A percentile compares a stretch with the other conserved stretches of the same genome.
These are phyloP conservation scores for Halisarca cf. caerulea DNA, from an alignment of 37 sponge, comb jelly and placozoan genomes.

Conservation along the genomic window DNA sequence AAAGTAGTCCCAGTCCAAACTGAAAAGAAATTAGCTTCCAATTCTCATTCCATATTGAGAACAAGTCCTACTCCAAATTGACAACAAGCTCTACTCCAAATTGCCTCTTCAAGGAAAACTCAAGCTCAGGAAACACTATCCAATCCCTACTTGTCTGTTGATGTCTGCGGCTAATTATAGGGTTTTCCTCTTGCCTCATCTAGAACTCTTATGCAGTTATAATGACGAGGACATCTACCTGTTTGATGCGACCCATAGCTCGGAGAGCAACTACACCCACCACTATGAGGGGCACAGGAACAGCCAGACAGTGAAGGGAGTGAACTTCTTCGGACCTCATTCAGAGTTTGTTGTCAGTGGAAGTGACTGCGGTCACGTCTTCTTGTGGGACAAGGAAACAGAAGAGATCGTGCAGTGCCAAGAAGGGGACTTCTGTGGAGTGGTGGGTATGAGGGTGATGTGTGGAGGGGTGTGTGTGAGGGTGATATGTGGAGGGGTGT, in stretches of 20 bases:
- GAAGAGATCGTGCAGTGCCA: conserved; percentile 86
- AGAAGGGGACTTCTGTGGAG: conserved; percentile 83
- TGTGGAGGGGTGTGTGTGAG: too few relatives aligned
- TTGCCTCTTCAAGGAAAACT: too few relatives aligned
- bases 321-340: conserved; percentile 90
- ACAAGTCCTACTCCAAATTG: too few relatives aligned
- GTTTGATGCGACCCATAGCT: conserved; percentile 81
- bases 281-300: conserved; percentile 87
- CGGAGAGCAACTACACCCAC: conserved; percentile 51
- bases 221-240: conserved; percentile 96
- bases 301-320: conserved; percentile 91
- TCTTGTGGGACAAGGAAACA: conserved; percentile 88
- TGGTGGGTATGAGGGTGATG: too few relatives aligned
- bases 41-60: too few relatives aligned
- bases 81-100: too few relatives aligned
- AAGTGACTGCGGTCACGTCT: conserved; percentile 97
- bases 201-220: conserved; percentile 86
- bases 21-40: too few relatives aligned
- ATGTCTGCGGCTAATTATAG: too few relatives aligned
- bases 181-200: not conserved
- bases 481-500: too few relatives aligned
- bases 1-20: too few relatives aligned
- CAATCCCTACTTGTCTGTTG: too few relatives aligned
- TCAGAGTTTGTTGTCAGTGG: conserved; percentile 96
- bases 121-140: too few relatives aligned